Conservation (phyloP, 2,797 vertebrate genomes). For the Rhabdomys pumilio region DNA sequence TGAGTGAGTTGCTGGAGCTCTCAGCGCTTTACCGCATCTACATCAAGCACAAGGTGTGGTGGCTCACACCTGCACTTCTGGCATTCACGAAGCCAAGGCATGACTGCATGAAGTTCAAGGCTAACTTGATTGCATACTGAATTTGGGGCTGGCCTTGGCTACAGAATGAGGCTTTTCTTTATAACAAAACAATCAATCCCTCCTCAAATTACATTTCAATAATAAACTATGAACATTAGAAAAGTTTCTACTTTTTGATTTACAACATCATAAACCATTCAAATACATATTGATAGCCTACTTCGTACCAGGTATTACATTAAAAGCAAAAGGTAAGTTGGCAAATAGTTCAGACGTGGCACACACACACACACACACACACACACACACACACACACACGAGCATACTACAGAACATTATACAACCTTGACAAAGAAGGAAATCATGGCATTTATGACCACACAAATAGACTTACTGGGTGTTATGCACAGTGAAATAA, state of each 20-base stretch:
- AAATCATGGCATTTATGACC: background rate
- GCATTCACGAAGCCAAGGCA: background rate
- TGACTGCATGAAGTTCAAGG: background rate
- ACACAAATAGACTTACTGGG: background rate
- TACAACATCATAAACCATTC: background rate
- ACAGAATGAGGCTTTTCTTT: background rate
- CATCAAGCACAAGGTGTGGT: background rate
- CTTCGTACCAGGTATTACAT: background rate
- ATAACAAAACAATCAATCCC: background rate
- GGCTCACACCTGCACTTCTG: background rate
- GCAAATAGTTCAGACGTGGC: background rate
- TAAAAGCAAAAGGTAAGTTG: background rate
- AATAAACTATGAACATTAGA: background rate
- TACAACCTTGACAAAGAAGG: background rate
- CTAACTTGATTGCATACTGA: background rate
- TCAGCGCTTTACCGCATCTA: background rate
- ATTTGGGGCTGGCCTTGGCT: background rate
- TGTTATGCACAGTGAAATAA: background rate
- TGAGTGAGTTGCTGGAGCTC: background rate
- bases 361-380: background rate
- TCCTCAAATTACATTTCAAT: constrained; percentile 19
- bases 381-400: background rate
- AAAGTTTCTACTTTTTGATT: constrained; percentile 49
- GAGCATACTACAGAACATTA: background rate
- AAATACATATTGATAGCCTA: background rate